Conservation (phyloP, 1,140 invertebrate genomes). For the Gonatopus flavifemur region DNA sequence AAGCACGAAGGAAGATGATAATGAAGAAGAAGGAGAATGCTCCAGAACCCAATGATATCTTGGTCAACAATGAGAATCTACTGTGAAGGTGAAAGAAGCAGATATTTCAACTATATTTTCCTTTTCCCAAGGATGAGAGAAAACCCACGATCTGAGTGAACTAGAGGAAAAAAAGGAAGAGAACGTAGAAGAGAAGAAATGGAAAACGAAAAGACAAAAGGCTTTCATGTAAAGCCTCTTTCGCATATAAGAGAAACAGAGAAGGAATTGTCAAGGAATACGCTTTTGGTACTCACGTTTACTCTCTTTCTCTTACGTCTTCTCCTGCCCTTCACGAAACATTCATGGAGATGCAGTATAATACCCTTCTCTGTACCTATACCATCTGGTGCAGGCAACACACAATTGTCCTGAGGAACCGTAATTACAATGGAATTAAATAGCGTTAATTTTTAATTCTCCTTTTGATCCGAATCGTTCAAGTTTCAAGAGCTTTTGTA, state of each 20-base stretch:
- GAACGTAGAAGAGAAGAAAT: not conserved
- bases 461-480: too few relatives aligned
- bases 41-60: not conserved
- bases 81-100: not conserved
- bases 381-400: too few relatives aligned
- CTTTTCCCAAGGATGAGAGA: too few relatives aligned
- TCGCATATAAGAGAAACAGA: too few relatives aligned
- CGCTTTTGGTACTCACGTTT: not conserved
- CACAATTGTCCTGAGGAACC: too few relatives aligned
- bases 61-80: not conserved
- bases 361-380: too few relatives aligned
- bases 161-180: not conserved
- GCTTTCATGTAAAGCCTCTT: slow-evolving; percentile 1
- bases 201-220: not conserved
- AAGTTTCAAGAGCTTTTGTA: too few relatives aligned
- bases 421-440: too few relatives aligned
- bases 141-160: not conserved
- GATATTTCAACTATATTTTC: too few relatives aligned
- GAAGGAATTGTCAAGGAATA: too few relatives aligned
- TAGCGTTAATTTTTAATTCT: too few relatives aligned
- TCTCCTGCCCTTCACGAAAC: not conserved
- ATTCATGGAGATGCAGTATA: not conserved
- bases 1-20: too few relatives aligned
- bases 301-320: not conserved
- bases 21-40: not conserved